phyloP scores from a whole-genome alignment of 2,797 vertebrate genomes.

The Argyrosomus regius region DNA sequence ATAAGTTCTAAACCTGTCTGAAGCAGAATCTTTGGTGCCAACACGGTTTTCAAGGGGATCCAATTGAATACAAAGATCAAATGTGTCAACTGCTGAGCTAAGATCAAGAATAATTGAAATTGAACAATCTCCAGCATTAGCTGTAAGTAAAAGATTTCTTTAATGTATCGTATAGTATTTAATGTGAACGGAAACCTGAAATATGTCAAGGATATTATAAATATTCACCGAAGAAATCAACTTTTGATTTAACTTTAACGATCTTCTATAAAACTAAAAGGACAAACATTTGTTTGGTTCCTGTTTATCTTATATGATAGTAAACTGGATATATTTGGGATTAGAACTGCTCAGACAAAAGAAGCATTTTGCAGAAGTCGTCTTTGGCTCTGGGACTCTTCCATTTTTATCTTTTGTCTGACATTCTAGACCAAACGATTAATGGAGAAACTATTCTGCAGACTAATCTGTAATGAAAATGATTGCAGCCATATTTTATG shows the following conservation, averaged over 20 bases:
- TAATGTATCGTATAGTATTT: background rate
- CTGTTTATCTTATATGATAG: background rate
- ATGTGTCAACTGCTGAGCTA: background rate
- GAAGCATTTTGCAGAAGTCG: background rate
- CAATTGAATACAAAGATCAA: background rate
- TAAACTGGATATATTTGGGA: background rate
- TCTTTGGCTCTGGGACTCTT: background rate
- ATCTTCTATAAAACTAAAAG: background rate
- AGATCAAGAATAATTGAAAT: background rate
- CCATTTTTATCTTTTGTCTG: background rate
- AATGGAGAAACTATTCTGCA: background rate
- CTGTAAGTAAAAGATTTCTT: background rate
- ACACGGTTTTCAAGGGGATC: background rate
- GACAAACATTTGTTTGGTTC: too few species aligned
- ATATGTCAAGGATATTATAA: background rate
- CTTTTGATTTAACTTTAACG: background rate
- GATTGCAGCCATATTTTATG: background rate
- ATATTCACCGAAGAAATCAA: background rate
- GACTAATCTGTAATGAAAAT: conserved; percentile 6
- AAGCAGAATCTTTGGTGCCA: background rate
- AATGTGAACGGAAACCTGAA: background rate
- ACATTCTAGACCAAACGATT: background rate
- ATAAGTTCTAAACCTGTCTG: background rate
- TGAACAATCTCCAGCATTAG: background rate
- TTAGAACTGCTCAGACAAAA: background rate